Evolutionary conservation across 2,797 vertebrate genomes (phyloP).

Genomic region (Tragelaphus oryx): DNA sequence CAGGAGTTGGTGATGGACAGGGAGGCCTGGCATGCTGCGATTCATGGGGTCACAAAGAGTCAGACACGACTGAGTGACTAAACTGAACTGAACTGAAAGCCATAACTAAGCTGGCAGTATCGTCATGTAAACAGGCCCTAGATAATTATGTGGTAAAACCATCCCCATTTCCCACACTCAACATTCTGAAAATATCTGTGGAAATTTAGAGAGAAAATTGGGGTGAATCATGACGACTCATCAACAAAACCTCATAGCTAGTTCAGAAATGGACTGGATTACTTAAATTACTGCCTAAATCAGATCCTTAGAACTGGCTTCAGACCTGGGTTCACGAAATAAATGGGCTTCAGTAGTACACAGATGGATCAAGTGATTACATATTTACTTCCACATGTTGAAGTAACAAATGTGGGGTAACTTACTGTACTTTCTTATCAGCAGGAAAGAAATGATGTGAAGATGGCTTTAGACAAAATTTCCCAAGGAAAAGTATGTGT

Average conservation of each 20-base stretch:
- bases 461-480: background rate
- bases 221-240: background rate
- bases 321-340: background rate
- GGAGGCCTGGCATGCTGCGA: too few relatives aligned
- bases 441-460: background rate
- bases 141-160: background rate
- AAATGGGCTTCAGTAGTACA: background rate
- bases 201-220: background rate
- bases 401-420: background rate
- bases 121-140: background rate
- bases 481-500: background rate
- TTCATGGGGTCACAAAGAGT: too few relatives aligned
- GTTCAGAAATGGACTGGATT: background rate
- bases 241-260: background rate
- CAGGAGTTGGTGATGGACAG: too few relatives aligned
- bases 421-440: background rate
- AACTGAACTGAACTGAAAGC: background rate
- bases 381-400: background rate
- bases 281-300: background rate
- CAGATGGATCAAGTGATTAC: background rate
- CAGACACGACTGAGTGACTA: too few relatives aligned
- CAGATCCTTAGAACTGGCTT: background rate
- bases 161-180: background rate
- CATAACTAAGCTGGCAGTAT: background rate
- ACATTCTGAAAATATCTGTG: background rate